These are phyloP conservation scores for Vulpes ferrilata DNA, from an alignment of 2,113 vertebrate genomes.

Conservation along the genomic window DNA sequence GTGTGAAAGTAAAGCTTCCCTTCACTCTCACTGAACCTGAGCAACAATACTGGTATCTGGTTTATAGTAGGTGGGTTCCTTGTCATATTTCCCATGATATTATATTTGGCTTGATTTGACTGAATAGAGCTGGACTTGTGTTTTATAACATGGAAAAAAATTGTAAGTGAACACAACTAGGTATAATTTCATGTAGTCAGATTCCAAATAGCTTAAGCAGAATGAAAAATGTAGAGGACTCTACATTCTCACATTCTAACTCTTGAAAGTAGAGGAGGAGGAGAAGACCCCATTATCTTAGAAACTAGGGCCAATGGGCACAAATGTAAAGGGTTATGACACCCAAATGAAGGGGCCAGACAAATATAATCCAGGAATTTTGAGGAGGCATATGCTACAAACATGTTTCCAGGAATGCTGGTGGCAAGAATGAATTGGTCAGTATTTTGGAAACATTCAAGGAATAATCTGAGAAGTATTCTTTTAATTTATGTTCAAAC, in stretches of 20 bases:
- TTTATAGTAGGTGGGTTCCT: background rate
- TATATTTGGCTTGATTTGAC: background rate
- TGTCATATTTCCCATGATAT: background rate
- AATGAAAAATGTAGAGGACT: background rate
- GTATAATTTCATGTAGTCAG: background rate
- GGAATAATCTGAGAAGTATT: constrained; percentile 63
- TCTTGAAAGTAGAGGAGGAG: background rate
- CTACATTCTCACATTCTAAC: background rate
- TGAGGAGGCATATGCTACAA: background rate
- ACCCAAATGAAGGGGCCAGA: background rate
- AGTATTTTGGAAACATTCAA: constrained; percentile 58
- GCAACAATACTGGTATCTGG: background rate
- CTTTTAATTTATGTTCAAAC: constrained; percentile 65
- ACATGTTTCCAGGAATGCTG: constrained; percentile 63
- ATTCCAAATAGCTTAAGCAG: background rate
- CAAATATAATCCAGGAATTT: background rate
- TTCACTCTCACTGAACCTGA: background rate
- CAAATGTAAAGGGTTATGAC: background rate
- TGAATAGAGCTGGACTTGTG: background rate
- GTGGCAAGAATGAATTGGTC: constrained; percentile 35
- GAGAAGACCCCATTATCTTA: background rate
- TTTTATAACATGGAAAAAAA: background rate
- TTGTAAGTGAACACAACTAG: constrained; percentile 4
- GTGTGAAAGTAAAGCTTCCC: background rate
- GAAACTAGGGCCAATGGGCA: background rate